Evolutionary conservation across 2,888 invertebrate species (phyloP).

Genomic region (Neoitamus cyanurus): DNA sequence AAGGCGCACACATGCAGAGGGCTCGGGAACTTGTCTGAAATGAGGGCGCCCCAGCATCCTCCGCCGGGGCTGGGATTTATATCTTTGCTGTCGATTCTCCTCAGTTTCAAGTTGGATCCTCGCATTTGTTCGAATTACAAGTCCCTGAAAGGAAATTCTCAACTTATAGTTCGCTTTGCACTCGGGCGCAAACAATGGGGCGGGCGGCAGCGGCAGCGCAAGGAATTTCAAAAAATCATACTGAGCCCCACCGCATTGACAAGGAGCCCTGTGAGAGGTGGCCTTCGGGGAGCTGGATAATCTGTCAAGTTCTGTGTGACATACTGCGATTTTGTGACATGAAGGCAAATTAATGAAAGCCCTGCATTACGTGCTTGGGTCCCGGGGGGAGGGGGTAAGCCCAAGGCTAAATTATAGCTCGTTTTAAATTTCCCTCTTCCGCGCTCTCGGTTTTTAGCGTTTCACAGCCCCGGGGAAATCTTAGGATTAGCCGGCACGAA

Average conservation of each 20-base stretch:
- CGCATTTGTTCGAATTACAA: conserved; percentile 31
- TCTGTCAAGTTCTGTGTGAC: conserved; percentile 29
- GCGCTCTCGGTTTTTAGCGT: not conserved
- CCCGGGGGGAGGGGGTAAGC: not conserved
- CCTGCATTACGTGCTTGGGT: not conserved
- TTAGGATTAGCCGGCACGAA: conserved; percentile 66
- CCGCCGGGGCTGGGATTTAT: conserved; percentile 6
- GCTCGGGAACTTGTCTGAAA: not conserved
- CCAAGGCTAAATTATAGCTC: conserved; percentile 12
- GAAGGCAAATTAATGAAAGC: conserved; percentile 20
- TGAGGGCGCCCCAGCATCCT: not conserved
- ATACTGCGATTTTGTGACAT: conserved; percentile 8
- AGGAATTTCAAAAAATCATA: conserved; percentile 1
- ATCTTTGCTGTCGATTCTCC: conserved; percentile 31
- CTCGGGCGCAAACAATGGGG: not conserved
- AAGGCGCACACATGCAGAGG: conserved; percentile 29
- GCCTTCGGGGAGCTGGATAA: conserved; percentile 24
- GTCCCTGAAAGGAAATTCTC: conserved; percentile 33
- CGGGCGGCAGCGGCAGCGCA: not conserved
- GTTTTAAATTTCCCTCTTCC: conserved; percentile 9
- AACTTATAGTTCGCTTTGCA: conserved; percentile 22
- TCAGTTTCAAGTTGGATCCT: conserved; percentile 8
- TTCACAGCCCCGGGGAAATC: conserved; percentile 38
- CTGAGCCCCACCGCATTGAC: conserved; percentile 7
- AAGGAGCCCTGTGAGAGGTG: conserved; percentile 13